Conservation (phyloP, 2,113 vertebrate species). For the Cryptomyrus ogoouensis region DNA sequence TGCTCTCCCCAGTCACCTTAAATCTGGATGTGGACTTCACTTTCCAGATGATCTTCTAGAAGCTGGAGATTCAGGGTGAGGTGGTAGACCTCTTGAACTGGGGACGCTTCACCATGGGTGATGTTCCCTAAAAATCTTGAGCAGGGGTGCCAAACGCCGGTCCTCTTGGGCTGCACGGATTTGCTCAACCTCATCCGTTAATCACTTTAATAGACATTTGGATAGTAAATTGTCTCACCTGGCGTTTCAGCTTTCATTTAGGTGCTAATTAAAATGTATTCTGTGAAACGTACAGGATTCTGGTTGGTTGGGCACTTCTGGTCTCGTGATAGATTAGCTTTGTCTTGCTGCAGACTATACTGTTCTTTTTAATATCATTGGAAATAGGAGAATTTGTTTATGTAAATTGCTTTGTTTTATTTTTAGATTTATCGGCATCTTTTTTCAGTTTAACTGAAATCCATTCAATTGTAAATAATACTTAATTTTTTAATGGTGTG, state of each 20-base stretch:
- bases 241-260: not conserved
- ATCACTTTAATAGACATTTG: not conserved
- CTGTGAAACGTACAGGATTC: not conserved
- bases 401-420: constrained; percentile 23
- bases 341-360: not conserved
- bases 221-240: not conserved
- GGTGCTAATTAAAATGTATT: not conserved
- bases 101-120: not conserved
- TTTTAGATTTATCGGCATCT: constrained; percentile 28
- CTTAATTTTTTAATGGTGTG: constrained; percentile 29
- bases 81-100: not conserved
- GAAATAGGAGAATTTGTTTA: constrained; percentile 14
- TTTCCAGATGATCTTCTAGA: not conserved
- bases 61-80: not conserved
- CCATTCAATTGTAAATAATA: constrained; percentile 23
- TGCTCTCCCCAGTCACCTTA: not conserved
- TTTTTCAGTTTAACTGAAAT: constrained; percentile 7
- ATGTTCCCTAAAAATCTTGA: not conserved
- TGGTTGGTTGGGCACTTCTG: not conserved
- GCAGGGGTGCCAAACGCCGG: not conserved
- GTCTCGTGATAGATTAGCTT: not conserved
- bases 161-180: not conserved
- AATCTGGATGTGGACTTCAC: not conserved
- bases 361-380: not conserved
- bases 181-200: not conserved